phyloP scores from a whole-genome alignment of 30 jellyfish, hydroid and myxozoan species.

The Rhopilema esculentum region DNA sequence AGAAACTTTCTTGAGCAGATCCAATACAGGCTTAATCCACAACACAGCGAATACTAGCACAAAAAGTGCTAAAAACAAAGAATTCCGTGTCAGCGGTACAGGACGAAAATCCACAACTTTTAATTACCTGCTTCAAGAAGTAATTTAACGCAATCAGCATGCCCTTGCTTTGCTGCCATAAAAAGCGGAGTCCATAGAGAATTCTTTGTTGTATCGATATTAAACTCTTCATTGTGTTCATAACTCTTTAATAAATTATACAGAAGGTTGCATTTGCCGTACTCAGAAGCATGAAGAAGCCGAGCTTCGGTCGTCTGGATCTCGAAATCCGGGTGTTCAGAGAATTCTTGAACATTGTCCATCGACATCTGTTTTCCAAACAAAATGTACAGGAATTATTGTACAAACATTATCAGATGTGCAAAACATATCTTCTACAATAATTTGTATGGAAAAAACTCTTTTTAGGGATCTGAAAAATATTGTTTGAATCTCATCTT shows the following conservation, averaged over 20 bases:
- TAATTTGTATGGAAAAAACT: too few species aligned
- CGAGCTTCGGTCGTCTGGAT: slow-evolving; percentile 30
- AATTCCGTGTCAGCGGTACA: neutral
- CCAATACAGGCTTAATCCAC: too few species aligned
- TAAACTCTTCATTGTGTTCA: neutral
- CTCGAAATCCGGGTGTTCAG: slow-evolving; percentile 24
- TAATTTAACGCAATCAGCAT: slow-evolving; percentile 46
- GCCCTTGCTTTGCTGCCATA: slow-evolving; percentile 74
- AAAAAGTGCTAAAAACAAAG: neutral
- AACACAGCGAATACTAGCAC: neutral
- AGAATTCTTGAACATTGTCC: slow-evolving; percentile 39
- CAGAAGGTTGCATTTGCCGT: slow-evolving; percentile 33
- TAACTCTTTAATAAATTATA: slow-evolving; percentile 4
- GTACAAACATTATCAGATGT: too few species aligned
- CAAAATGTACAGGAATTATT: too few species aligned
- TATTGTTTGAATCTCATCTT: too few species aligned
- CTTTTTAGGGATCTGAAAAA: too few species aligned
- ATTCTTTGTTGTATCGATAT: slow-evolving; percentile 36
- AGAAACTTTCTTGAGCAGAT: too few species aligned
- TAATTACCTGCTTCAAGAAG: slow-evolving; percentile 40
- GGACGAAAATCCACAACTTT: too few species aligned
- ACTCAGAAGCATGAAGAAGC: slow-evolving; percentile 48
- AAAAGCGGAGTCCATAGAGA: slow-evolving; percentile 68
- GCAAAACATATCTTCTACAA: too few species aligned
- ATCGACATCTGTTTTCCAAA: neutral